Percentiles rank a stretch among this genome's conserved stretches.
phyloP scores from a whole-genome alignment of 2,797 vertebrate species.

The Pelobates cultripes region DNA sequence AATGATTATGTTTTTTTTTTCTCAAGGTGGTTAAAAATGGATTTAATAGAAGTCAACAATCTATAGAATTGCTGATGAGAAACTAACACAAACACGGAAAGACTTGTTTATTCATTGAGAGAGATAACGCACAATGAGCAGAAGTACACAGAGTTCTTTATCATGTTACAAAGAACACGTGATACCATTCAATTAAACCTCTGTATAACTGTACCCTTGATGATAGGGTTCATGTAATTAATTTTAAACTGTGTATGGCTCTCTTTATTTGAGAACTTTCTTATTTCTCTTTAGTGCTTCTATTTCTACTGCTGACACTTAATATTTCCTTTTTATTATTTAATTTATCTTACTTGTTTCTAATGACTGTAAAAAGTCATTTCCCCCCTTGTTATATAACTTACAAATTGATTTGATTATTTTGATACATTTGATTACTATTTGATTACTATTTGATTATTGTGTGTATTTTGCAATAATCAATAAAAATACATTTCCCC shows the following conservation, averaged over 20 bases:
- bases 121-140: constrained; percentile 5
- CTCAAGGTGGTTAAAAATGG: constrained; percentile 7
- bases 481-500: too few species aligned
- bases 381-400: too few species aligned
- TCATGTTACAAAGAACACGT: constrained; percentile 7
- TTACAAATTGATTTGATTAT: too few species aligned
- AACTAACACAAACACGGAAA: background rate
- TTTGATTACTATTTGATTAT: too few species aligned
- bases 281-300: background rate
- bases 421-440: too few species aligned
- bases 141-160: background rate
- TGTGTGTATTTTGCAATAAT: too few species aligned
- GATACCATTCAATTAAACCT: background rate
- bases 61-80: constrained; percentile 27
- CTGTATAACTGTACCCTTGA: background rate
- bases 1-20: constrained; percentile 25
- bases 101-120: constrained; percentile 19
- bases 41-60: constrained; percentile 16
- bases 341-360: too few species aligned
- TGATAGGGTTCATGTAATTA: constrained; percentile 5
- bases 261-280: constrained; percentile 1
- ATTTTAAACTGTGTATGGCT: background rate
- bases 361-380: too few species aligned
- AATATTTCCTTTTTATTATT: too few species aligned
- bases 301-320: too few species aligned